Evolutionary conservation across 2,888 invertebrate genomes (phyloP).

Genomic region (Limnephilus auricula): DNA sequence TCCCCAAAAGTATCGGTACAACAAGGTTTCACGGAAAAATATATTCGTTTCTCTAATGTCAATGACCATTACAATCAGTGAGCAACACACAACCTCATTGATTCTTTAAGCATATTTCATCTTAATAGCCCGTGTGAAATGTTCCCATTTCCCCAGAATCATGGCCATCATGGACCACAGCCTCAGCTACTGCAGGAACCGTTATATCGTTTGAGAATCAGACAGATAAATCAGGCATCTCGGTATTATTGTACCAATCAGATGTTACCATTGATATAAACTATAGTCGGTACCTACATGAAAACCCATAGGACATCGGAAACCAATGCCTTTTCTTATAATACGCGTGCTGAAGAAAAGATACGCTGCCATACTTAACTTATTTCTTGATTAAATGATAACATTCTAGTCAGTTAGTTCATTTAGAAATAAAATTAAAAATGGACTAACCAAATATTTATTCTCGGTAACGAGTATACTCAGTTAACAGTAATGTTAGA

Average conservation of each 20-base stretch:
- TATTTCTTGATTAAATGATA: too few relatives aligned
- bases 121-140: constrained; percentile 57
- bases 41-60: background rate
- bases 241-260: constrained; percentile 34
- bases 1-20: background rate
- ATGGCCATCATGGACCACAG: constrained; percentile 2
- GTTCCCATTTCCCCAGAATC: constrained; percentile 42
- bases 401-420: too few relatives aligned
- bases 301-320: too few relatives aligned
- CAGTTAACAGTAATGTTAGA: too few relatives aligned
- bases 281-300: background rate
- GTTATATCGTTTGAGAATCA: constrained; percentile 4
- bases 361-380: too few relatives aligned
- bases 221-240: constrained; percentile 34
- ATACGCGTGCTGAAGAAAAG: too few relatives aligned
- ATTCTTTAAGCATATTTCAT: background rate
- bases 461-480: too few relatives aligned
- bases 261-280: constrained; percentile 13
- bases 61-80: background rate
- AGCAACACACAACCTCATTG: background rate
- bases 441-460: too few relatives aligned
- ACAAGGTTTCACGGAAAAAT: background rate
- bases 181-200: constrained; percentile 8
- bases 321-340: too few relatives aligned
- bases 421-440: too few relatives aligned